These are phyloP conservation scores for Alfaro cultratus DNA, from an alignment of 2,797 vertebrate species.

Conservation along the genomic window DNA sequence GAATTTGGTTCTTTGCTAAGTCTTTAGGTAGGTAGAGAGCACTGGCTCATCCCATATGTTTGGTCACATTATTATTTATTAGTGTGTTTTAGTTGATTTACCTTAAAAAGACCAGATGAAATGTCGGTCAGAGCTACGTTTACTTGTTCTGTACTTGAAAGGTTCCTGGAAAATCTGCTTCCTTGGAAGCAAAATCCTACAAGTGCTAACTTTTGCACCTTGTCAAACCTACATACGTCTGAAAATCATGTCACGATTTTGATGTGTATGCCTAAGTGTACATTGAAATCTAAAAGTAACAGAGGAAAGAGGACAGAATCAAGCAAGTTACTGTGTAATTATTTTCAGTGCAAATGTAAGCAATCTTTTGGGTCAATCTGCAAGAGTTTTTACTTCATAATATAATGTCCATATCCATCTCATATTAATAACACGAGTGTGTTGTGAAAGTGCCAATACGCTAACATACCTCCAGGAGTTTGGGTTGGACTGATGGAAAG, in stretches of 20 bases:
- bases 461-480: slow-evolving; percentile 68
- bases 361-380: background rate
- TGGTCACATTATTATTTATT: background rate
- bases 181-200: background rate
- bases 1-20: background rate
- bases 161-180: background rate
- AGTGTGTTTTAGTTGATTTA: background rate
- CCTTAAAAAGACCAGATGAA: background rate
- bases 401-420: slow-evolving; percentile 47
- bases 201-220: background rate
- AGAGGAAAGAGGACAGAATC: background rate
- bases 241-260: background rate
- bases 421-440: slow-evolving; percentile 68
- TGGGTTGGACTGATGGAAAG: slow-evolving; percentile 59
- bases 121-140: no score
- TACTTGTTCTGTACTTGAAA: background rate
- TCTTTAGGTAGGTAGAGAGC: background rate
- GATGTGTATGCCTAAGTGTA: background rate
- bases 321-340: background rate
- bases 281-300: background rate
- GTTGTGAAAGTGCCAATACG: slow-evolving; percentile 52
- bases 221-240: background rate
- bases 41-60: background rate
- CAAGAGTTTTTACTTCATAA: slow-evolving; percentile 19
- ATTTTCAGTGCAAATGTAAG: background rate